These are phyloP conservation scores for Plotosus lineatus DNA, from an alignment of 2,113 vertebrate genomes.

Conservation along the genomic window DNA sequence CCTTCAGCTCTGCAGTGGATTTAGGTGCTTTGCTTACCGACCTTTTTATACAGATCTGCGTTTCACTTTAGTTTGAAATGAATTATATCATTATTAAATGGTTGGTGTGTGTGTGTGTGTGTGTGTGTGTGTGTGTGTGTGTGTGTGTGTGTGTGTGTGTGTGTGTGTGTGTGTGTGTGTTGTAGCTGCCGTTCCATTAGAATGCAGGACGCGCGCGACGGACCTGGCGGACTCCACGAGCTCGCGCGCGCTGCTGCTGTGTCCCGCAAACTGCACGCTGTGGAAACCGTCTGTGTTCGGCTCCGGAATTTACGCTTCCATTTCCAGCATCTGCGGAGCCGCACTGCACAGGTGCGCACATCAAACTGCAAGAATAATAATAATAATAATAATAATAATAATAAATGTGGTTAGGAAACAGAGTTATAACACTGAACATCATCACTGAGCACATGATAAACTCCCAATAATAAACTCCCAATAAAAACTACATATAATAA, in stretches of 20 bases:
- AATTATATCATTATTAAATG: no score
- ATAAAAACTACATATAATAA: no score
- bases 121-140: no score
- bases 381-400: background rate
- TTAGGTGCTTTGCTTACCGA: slow-evolving; percentile 46
- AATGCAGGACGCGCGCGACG: slow-evolving; percentile 80
- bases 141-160: no score
- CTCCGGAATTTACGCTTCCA: slow-evolving; percentile 82
- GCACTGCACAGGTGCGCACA: slow-evolving; percentile 84
- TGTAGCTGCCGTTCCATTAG: slow-evolving; percentile 75
- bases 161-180: slow-evolving; percentile 38
- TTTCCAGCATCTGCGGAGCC: slow-evolving; percentile 91
- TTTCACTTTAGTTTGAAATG: background rate
- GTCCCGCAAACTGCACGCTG: slow-evolving; percentile 79
- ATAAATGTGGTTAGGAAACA: background rate
- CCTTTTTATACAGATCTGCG: background rate
- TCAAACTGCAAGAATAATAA: background rate
- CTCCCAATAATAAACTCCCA: no score
- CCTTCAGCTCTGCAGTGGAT: slow-evolving; percentile 52
- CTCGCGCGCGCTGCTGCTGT: slow-evolving; percentile 81
- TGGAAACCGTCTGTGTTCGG: slow-evolving; percentile 84
- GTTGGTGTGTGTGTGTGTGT: no score
- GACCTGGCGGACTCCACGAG: slow-evolving; percentile 44
- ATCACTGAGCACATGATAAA: no score
- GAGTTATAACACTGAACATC: background rate